These are phyloP conservation scores for Helleia helle DNA, from an alignment of 2,888 invertebrate genomes.

Conservation along the genomic window DNA sequence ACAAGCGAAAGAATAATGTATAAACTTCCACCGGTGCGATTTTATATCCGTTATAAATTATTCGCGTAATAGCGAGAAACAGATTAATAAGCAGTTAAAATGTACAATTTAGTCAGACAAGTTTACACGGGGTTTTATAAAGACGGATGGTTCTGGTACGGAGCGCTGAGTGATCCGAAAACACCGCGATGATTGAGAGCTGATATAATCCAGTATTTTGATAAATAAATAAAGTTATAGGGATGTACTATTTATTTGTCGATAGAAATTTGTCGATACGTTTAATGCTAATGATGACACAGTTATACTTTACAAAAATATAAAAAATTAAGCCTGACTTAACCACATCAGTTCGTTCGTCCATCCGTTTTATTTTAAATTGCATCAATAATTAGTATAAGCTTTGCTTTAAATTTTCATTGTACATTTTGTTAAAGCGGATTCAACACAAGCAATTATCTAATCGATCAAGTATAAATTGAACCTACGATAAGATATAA, in stretches of 20 bases:
- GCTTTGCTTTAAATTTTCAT: too few relatives aligned
- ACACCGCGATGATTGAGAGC: slow-evolving; percentile 60
- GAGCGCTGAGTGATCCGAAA: slow-evolving; percentile 54
- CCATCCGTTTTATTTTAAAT: too few relatives aligned
- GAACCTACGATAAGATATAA: too few relatives aligned
- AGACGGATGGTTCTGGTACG: slow-evolving; percentile 58
- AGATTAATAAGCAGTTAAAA: slow-evolving; percentile 59
- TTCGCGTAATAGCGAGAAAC: slow-evolving; percentile 46
- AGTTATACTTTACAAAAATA: too few relatives aligned
- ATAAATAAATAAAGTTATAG: slow-evolving; percentile 56
- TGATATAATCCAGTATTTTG: slow-evolving; percentile 63
- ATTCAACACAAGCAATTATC: too few relatives aligned
- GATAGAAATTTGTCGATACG: too few relatives aligned
- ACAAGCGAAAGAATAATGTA: slow-evolving; percentile 6
- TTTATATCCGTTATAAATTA: slow-evolving; percentile 54
- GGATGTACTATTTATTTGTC: slow-evolving; percentile 27
- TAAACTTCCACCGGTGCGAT: slow-evolving; percentile 22
- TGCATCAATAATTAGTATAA: too few relatives aligned
- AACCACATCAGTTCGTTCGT: too few relatives aligned
- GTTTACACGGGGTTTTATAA: slow-evolving; percentile 62
- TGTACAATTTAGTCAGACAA: slow-evolving; percentile 46
- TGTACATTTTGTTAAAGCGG: too few relatives aligned
- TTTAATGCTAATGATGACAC: too few relatives aligned
- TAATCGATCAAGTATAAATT: too few relatives aligned
- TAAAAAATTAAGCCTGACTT: too few relatives aligned